phyloP scores from a whole-genome alignment of 2,797 vertebrate species.

The Danio choprae region DNA sequence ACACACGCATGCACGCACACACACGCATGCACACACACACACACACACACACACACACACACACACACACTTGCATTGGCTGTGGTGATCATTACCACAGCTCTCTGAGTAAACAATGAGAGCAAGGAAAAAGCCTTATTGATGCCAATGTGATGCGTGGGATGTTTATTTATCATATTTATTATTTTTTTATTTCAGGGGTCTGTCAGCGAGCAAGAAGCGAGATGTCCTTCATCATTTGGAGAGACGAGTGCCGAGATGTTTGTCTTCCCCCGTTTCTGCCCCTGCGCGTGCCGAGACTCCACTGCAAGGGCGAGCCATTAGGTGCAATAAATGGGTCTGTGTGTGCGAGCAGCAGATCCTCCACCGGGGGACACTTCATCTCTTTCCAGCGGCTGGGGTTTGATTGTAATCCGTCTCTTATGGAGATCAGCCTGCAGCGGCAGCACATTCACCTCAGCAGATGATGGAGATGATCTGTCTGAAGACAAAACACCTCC shows the following conservation, averaged over 20 bases:
- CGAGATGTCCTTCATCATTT: conserved; percentile 38
- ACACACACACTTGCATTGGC: conserved; percentile 13
- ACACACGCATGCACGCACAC: neutral
- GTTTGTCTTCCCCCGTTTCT: conserved; percentile 13
- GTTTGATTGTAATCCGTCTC: neutral
- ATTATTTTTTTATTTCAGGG: neutral
- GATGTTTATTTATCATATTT: neutral
- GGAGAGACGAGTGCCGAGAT: conserved; percentile 16
- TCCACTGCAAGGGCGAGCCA: conserved; percentile 14
- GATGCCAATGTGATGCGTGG: conserved; percentile 41
- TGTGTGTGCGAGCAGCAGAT: conserved; percentile 1
- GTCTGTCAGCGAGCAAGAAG: conserved; percentile 22
- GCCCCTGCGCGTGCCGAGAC: conserved; percentile 9
- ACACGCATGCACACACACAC: conserved; percentile 26
- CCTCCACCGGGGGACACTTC: neutral
- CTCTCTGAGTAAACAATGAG: conserved; percentile 51
- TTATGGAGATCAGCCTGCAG: neutral
- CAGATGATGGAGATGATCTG: too few species aligned
- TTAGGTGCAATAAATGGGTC: conserved; percentile 19
- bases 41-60: conserved; percentile 20
- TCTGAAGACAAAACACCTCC: too few species aligned
- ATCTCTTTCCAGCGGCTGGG: conserved; percentile 8
- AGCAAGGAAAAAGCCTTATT: conserved; percentile 39
- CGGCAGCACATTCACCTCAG: neutral
- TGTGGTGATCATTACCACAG: conserved; percentile 34